Conservation (phyloP, 2,113 vertebrate species). For the Irena cyanogastra region DNA sequence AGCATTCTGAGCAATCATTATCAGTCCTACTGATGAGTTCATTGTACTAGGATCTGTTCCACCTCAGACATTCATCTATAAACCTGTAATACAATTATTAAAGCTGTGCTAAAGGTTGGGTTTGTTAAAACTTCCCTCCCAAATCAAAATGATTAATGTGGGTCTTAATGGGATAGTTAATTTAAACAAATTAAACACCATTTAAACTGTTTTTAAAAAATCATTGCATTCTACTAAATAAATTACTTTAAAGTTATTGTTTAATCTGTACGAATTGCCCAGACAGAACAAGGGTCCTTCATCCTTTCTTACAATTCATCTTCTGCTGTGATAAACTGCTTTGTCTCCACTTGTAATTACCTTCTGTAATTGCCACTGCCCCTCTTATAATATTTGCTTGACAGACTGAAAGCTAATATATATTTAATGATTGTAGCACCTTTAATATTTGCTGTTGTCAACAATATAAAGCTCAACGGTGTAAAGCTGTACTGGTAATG, state of each 20-base stretch:
- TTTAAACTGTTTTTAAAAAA: background rate
- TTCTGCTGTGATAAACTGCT: conserved; percentile 27
- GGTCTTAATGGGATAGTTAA: background rate
- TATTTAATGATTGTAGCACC: background rate
- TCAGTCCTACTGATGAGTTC: background rate
- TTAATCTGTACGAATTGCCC: conserved; percentile 32
- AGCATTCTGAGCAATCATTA: background rate
- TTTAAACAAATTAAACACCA: conserved; percentile 48
- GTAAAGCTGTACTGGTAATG: background rate
- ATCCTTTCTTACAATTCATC: conserved; percentile 8
- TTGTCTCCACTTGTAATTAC: conserved; percentile 50
- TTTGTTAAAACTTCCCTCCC: conserved; percentile 25
- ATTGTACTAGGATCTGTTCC: background rate
- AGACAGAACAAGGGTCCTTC: background rate
- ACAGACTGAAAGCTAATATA: background rate
- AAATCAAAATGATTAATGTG: conserved; percentile 25
- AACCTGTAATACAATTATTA: background rate
- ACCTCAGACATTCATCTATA: background rate
- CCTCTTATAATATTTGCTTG: background rate
- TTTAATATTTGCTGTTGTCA: conserved; percentile 6
- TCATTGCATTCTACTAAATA: background rate
- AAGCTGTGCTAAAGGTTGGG: background rate
- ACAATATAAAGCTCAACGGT: background rate
- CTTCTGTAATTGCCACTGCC: conserved; percentile 35
- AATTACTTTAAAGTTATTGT: conserved; percentile 58